Base-by-base conservation (phyloP, 2,113 vertebrate genomes). In the Dunckerocampus dactyliophorus region DNA sequence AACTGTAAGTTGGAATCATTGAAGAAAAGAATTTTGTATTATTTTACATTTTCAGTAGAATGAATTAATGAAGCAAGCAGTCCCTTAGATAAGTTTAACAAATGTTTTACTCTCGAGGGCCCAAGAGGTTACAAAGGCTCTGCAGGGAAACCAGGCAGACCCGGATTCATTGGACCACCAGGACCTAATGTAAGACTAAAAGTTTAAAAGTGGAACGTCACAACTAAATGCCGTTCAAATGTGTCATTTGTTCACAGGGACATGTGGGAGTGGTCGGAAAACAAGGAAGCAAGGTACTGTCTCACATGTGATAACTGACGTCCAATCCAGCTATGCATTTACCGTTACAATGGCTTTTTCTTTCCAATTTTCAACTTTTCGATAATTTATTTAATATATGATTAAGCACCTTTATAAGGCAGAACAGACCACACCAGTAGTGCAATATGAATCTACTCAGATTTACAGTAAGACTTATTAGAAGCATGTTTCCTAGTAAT, bases 91-190 rank as follows among this genome's bases (percentile, higher is more conserved):
- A 42, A 66, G 63, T 47, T 71, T 77, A 75, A 74, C 77, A 79
- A 85, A 84, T 85, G 67, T 72, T 80, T 56, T 75, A 39, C 62
- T 81, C 75, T 77, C 59, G 59, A 91, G 88, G 88, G 88, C 69
- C 63, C 54, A 46, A 75, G 74, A 84, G 89, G 88, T 82, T 88
- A 87, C 71, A 91, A 92, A 77, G 89, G 89, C 51, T 88, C 68
- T 34, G 87, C 88, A 67, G 90, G 77, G 63, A 87, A 90, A 80
- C 88, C 91, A 84, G 91, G 85, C 81, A 88, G 88, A 84, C 86
- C 90, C 20, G 90, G 89, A 87, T 86, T 91, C 85, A 84, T 82
- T 59, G 88, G 84, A 42, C 88, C 90, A 47, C 88, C 85, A 22
- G 88, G 90, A 75, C 86, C 74, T 48, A 74, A 56, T 67, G 89